A percentile compares a stretch with the other conserved stretches of the same genome.
phyloP scores from a whole-genome alignment of 2,797 vertebrate genomes.

The Cyclura pinguis region DNA sequence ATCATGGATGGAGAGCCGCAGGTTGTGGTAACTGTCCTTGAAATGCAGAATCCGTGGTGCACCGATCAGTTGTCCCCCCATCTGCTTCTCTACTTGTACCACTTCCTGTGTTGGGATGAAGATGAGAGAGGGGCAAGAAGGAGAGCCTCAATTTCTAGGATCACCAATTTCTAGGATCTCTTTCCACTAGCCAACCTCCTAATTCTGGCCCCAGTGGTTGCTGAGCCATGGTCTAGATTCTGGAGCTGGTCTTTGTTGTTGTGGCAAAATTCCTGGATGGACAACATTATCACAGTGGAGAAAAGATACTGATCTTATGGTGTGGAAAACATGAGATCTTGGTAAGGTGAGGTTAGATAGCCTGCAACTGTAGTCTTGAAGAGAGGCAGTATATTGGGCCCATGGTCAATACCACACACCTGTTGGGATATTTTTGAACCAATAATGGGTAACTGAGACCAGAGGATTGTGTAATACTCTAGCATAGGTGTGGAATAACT shows the following conservation, averaged over 20 bases:
- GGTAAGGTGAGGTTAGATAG: not conserved
- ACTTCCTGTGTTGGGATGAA: constrained; percentile 86
- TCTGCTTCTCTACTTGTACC: constrained; percentile 96
- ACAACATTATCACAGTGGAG: not conserved
- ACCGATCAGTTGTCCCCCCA: constrained; percentile 97
- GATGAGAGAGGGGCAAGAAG: not conserved
- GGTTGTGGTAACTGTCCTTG: constrained; percentile 99
- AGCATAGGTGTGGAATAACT: not conserved
- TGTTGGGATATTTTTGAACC: not conserved
- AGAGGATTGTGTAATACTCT: not conserved
- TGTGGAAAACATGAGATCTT: not conserved
- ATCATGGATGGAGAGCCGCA: constrained; percentile 97
- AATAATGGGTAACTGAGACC: not conserved
- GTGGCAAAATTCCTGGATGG: not conserved
- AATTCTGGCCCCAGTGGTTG: not conserved
- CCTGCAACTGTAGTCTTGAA: not conserved
- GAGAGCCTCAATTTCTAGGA: not conserved
- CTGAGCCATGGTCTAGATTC: too few species aligned
- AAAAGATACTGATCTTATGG: not conserved
- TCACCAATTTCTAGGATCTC: not conserved
- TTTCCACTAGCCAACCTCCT: not conserved
- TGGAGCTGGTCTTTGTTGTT: not conserved
- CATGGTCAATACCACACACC: not conserved
- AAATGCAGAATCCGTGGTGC: constrained; percentile 95
- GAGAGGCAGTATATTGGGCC: not conserved